Base-by-base conservation (phyloP, 2,797 vertebrate species). In the Semotilus atromaculatus region DNA sequence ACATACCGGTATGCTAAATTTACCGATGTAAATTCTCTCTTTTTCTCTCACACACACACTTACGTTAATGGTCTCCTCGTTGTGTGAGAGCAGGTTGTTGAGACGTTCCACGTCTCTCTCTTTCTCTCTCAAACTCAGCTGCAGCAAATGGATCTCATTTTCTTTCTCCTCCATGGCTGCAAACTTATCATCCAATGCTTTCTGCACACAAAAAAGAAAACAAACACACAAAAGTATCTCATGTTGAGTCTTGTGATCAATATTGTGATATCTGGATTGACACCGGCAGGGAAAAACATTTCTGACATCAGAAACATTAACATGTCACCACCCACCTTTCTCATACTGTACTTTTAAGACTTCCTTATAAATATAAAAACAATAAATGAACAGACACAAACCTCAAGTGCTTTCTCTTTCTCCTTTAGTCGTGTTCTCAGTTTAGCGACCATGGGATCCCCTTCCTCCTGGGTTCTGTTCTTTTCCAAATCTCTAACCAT, bases 141-240 rank as follows among this genome's bases (percentile, higher is more conserved):
- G 94, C 55, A 96, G 91, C 86, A 94, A 91, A 86, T 95, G 94
- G 48, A 96, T 94, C 90, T 95, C 94, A 83, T 96, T 96, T 88
- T 96, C 96, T 82, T 96, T 96, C 86, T 96, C 95, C 81, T 96
- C 96, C 31, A 96, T 86, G 13, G 92, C 95, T 68, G 94, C 91
- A 91, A 95, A 96, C 87, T 93, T 96, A 66, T 96, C 95, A 87
- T 94, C 94, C 78, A 94, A 88, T 1, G 90, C 94, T 93, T 91
- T 93, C 95, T 93, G 95, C 91, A 31, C 81, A 84, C n/a, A 81
- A 14, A 40, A 2, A 38, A n/a, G 0, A 40, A 40, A 60, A 6
- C 70, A 48, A 72, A 78, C 18, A 86, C 4, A 85, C 16, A 43
- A n/a, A 62, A 72, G 31, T 62, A 58, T 11, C 55, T 88, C 58